Conservation (phyloP, 2,888 invertebrate species). For the Sinhomidia bicolor region DNA sequence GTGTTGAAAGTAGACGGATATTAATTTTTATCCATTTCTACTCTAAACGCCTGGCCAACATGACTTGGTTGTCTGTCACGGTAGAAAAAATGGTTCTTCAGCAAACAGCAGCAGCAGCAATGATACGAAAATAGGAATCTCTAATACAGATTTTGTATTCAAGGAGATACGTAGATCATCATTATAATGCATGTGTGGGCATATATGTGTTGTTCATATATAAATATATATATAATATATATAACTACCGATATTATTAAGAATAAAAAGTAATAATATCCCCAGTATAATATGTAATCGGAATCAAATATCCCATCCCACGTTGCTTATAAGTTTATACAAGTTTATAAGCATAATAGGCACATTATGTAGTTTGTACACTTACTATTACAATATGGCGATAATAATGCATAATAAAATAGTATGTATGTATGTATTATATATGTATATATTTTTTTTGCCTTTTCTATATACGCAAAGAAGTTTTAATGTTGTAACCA, state of each 20-base stretch:
- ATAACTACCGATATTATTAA: neutral
- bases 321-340: neutral
- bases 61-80: constrained; percentile 24
- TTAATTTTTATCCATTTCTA: constrained; percentile 21
- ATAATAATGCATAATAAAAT: too few relatives aligned
- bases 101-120: neutral
- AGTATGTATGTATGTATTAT: neutral
- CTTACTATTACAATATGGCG: too few relatives aligned
- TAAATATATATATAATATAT: too few relatives aligned
- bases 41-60: neutral
- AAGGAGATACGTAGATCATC: constrained; percentile 18
- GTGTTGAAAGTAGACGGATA: constrained; percentile 22
- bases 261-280: too few relatives aligned
- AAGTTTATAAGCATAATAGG: too few relatives aligned
- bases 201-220: neutral
- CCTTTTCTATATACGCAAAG: neutral
- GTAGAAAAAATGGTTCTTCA: neutral
- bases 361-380: too few relatives aligned
- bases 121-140: constrained; percentile 32
- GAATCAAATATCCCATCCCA: constrained; percentile 7
- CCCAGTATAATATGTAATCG: neutral
- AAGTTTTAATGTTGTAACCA: neutral
- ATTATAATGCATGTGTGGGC: neutral
- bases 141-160: neutral
- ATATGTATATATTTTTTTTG: neutral